Percentiles rank a stretch among this genome's conserved stretches.
These are phyloP conservation scores for Tetragonisca angustula DNA, from an alignment of 2,888 invertebrate species.

Conservation along the genomic window DNA sequence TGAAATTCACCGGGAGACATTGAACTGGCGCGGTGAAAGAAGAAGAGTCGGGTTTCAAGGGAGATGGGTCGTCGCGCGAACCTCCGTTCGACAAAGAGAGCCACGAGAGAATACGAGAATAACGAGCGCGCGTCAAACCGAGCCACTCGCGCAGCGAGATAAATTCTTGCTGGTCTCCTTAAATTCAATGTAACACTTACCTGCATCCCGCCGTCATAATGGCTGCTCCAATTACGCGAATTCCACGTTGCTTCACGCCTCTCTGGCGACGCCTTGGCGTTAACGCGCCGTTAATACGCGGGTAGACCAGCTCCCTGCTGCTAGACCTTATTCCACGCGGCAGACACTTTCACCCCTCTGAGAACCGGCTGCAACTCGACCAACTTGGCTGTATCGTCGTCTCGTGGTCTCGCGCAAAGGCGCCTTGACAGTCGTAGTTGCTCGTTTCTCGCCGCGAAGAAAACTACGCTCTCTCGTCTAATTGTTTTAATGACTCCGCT, in stretches of 20 bases:
- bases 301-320: slow-evolving; percentile 40
- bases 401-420: slow-evolving; percentile 51
- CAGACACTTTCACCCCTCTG: slow-evolving; percentile 42
- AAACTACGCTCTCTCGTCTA: slow-evolving; percentile 69
- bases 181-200: slow-evolving; percentile 66
- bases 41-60: background rate
- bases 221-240: slow-evolving; percentile 69
- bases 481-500: slow-evolving; percentile 78
- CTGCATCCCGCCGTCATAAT: slow-evolving; percentile 60
- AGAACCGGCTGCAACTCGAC: slow-evolving; percentile 32
- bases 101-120: slow-evolving; percentile 40
- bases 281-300: slow-evolving; percentile 69
- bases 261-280: slow-evolving; percentile 55
- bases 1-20: background rate
- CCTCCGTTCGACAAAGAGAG: slow-evolving; percentile 22
- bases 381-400: slow-evolving; percentile 50
- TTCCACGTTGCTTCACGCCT: slow-evolving; percentile 64
- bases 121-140: slow-evolving; percentile 48
- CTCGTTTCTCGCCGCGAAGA: slow-evolving; percentile 54
- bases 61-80: background rate
- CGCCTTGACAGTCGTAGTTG: slow-evolving; percentile 33
- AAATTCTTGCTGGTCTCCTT: slow-evolving; percentile 54
- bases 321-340: slow-evolving; percentile 35
- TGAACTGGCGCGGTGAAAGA: background rate
- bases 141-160: slow-evolving; percentile 41